These are phyloP conservation scores for Malacosoma neustria DNA, from an alignment of 2,888 invertebrate species.

Conservation along the genomic window DNA sequence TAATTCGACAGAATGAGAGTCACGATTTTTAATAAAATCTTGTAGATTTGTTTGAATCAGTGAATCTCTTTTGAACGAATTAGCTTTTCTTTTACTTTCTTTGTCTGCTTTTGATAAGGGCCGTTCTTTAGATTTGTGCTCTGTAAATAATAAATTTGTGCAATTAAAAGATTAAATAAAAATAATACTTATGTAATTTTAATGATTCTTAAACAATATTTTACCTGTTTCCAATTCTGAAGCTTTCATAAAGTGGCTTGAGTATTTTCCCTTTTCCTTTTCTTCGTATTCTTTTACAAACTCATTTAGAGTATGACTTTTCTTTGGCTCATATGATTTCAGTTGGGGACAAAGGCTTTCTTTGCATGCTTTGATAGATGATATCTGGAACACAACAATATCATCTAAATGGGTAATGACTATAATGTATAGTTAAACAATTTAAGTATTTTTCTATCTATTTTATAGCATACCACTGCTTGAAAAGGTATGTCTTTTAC, in stretches of 20 bases:
- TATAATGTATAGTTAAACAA: too few species aligned
- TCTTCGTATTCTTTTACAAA: constrained; percentile 66
- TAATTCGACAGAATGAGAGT: constrained; percentile 28
- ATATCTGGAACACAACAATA: constrained; percentile 77
- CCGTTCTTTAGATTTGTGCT: constrained; percentile 28
- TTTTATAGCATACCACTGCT: too few species aligned
- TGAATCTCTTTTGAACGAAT: constrained; percentile 62
- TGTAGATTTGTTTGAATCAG: constrained; percentile 65
- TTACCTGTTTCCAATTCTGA: constrained; percentile 48
- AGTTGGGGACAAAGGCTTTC: constrained; percentile 68
- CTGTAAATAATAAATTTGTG: constrained; percentile 11
- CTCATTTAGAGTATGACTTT: constrained; percentile 59
- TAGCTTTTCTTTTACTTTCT: constrained; percentile 57
- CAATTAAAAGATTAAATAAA: too few species aligned
- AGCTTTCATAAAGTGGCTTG: constrained; percentile 48
- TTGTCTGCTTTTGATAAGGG: constrained; percentile 58
- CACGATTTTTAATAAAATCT: constrained; percentile 48
- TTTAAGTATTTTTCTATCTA: too few species aligned
- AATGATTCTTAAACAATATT: too few species aligned
- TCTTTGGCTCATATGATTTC: constrained; percentile 69
- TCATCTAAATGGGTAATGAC: too few species aligned
- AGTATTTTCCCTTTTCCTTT: constrained; percentile 31
- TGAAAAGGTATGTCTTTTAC: too few species aligned
- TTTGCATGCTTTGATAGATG: constrained; percentile 74
- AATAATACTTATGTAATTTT: not conserved